Conservation (phyloP, 2,888 invertebrate genomes). For the Lymantria dispar region DNA sequence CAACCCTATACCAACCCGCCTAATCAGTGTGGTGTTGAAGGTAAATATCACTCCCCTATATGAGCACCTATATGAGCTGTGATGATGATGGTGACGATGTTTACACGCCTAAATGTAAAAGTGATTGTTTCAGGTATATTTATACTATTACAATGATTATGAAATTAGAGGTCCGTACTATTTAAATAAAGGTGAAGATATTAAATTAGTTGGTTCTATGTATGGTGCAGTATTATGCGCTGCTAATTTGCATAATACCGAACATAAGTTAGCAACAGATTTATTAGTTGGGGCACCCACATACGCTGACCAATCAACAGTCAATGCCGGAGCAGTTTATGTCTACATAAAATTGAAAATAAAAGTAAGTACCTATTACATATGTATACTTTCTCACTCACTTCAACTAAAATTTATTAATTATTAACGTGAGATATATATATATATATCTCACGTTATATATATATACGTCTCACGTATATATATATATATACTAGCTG, state of each 20-base stretch:
- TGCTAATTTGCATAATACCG: constrained; percentile 48
- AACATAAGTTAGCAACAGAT: constrained; percentile 58
- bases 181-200: not conserved
- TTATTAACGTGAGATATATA: too few relatives aligned
- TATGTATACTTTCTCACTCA: too few relatives aligned
- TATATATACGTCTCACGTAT: too few relatives aligned
- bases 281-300: constrained; percentile 84
- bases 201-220: constrained; percentile 2
- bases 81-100: too few relatives aligned
- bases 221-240: constrained; percentile 6
- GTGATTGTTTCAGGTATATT: constrained; percentile 6
- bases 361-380: constrained; percentile 14
- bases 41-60: too few relatives aligned
- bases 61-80: too few relatives aligned
- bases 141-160: not conserved
- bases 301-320: constrained; percentile 32
- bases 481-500: too few relatives aligned
- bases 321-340: constrained; percentile 81
- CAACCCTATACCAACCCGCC: too few relatives aligned
- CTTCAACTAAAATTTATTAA: too few relatives aligned
- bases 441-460: too few relatives aligned
- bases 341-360: constrained; percentile 50
- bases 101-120: too few relatives aligned
- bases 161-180: not conserved
- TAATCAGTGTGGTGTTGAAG: too few relatives aligned